Conservation (phyloP, 2,888 invertebrate species). For the Mystacides longicornis region DNA sequence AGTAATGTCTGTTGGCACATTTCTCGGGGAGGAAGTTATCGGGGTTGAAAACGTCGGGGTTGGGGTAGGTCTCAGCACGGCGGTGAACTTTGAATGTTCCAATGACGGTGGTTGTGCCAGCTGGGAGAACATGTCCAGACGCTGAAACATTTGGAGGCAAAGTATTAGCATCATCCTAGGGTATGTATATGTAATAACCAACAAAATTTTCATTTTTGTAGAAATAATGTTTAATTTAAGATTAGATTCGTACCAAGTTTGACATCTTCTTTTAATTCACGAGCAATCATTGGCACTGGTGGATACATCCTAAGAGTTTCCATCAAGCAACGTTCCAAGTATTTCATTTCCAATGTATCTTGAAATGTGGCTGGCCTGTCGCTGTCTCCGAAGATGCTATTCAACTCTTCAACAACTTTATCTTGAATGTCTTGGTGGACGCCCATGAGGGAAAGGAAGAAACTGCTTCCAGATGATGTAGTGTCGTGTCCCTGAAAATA, state of each 20-base stretch:
- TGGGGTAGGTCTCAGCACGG: constrained; percentile 62
- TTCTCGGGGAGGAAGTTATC: constrained; percentile 80
- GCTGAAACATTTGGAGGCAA: constrained; percentile 35
- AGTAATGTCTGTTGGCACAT: constrained; percentile 70
- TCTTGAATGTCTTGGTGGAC: constrained; percentile 66
- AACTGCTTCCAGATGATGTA: constrained; percentile 74
- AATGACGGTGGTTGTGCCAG: constrained; percentile 61
- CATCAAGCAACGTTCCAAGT: constrained; percentile 72
- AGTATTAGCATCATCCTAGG: no score
- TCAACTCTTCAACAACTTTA: constrained; percentile 64
- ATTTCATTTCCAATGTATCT: constrained; percentile 81
- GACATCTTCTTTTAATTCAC: constrained; percentile 64
- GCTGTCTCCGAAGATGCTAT: constrained; percentile 68
- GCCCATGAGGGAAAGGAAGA: constrained; percentile 70
- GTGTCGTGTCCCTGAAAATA: constrained; percentile 73
- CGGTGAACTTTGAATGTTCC: constrained; percentile 64
- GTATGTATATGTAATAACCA: neutral
- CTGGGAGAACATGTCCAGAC: constrained; percentile 60
- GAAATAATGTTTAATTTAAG: no score
- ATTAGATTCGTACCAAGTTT: constrained; percentile 53
- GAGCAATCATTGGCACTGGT: constrained; percentile 71
- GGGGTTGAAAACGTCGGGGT: constrained; percentile 72
- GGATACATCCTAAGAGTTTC: constrained; percentile 74
- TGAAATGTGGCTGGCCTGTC: constrained; percentile 71
- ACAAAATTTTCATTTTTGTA: no score